Percentiles rank a stretch among this genome's conserved stretches.
phyloP scores from a whole-genome alignment of 2,797 vertebrate genomes.

The Lepus townsendii region DNA sequence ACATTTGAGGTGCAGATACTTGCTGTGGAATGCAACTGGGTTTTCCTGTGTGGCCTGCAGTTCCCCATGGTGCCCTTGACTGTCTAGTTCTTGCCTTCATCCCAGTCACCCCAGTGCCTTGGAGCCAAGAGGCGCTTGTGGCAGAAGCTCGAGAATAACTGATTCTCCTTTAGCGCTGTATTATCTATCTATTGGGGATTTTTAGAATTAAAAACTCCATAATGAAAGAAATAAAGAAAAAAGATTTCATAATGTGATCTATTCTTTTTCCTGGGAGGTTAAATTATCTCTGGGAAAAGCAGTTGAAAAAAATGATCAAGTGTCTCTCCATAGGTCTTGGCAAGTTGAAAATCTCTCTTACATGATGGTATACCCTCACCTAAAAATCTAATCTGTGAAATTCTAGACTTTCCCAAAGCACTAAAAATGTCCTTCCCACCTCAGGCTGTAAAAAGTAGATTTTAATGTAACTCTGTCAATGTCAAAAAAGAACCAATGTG shows the following conservation, averaged over 20 bases:
- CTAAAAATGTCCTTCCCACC: neutral
- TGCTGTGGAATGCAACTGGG: neutral
- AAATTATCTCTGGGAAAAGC: neutral
- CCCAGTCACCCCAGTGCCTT: neutral
- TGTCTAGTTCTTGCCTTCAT: neutral
- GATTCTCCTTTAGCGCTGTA: neutral
- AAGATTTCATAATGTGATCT: neutral
- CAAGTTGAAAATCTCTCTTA: neutral
- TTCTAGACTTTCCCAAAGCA: neutral
- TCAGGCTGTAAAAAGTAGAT: neutral
- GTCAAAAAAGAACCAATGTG: neutral
- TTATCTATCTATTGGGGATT: neutral
- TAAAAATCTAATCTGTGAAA: constrained; percentile 5
- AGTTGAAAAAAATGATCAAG: neutral
- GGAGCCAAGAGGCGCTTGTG: neutral
- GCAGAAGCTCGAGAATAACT: neutral
- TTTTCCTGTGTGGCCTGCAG: neutral
- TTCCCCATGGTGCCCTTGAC: neutral
- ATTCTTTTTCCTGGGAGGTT: neutral
- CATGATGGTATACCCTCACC: too few relatives aligned
- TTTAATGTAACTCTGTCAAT: neutral
- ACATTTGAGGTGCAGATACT: neutral
- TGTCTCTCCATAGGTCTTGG: neutral
- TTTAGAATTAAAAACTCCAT: neutral
- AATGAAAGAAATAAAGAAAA: constrained; percentile 9